phyloP scores from a whole-genome alignment of 2,888 invertebrate genomes.

The Crematogaster levior region DNA sequence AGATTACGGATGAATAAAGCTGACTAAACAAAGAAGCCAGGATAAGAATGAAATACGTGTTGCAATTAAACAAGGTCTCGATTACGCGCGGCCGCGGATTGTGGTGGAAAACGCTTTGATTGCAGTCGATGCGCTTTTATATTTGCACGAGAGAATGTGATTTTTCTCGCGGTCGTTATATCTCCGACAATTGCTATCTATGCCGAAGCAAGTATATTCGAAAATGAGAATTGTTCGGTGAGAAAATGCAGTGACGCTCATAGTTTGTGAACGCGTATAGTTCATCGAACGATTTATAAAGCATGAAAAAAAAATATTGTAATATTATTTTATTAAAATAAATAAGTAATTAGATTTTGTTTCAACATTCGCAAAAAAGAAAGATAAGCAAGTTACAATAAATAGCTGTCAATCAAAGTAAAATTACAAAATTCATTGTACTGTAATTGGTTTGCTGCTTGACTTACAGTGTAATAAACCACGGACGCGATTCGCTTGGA shows the following conservation, averaged over 20 bases:
- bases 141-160: constrained; percentile 26
- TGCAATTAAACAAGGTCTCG: constrained; percentile 47
- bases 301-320: not conserved
- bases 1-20: constrained; percentile 63
- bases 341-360: not conserved
- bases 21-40: constrained; percentile 43
- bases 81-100: constrained; percentile 33
- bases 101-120: not conserved
- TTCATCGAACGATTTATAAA: not conserved
- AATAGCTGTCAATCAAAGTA: not conserved
- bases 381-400: not conserved
- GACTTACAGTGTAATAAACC: constrained; percentile 23
- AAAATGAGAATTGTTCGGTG: not conserved
- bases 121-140: constrained; percentile 34
- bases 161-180: not conserved
- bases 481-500: constrained; percentile 43
- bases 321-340: not conserved
- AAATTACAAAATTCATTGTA: constrained; percentile 22
- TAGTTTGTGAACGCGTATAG: not conserved
- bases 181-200: constrained; percentile 27
- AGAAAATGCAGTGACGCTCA: constrained; percentile 14
- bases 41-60: constrained; percentile 57
- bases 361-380: not conserved
- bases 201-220: not conserved
- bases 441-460: constrained; percentile 46